Base-by-base conservation (phyloP, 2,888 invertebrate species). In the Sisyra nigra region DNA sequence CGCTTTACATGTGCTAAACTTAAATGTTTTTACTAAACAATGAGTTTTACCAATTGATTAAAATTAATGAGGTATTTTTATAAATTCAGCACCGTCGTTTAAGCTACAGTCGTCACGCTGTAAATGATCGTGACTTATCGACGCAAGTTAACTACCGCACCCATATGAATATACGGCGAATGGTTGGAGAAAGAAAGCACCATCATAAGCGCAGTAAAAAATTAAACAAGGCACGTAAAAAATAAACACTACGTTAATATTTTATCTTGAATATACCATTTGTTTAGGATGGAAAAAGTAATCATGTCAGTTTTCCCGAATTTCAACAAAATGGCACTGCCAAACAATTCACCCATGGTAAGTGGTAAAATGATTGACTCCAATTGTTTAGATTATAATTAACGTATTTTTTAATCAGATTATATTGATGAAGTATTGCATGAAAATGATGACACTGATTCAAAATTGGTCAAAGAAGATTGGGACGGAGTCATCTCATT, bases 91-190 rank as follows among this genome's bases (percentile, higher is more conserved):
- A 87, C 62, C 85, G 89, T 44, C 76, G 88, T 44, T 67, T 89
- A 53, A 88, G 88, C 66, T 91, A 91, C 69, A 88, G 88, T 59
- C 73, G 89, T 42, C 89, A 91, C 59, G 86, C 89, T 32, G 88
- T 91, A 41, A 83, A 88, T 60, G 89, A 91, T 60, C 71, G 81
- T 46, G 89, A 91, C 65, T 69, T 89, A 50, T 80, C 84, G 45
- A 87, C 83, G 32, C 86, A 85, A 70, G 71, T 75, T 57, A 88
- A 85, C 69, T 88, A 91, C 63, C 82, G 81, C 63, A 83, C 86
- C 65, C 88, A 88, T 62, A 83, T 86, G 77, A 89, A 89, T 58
- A 87, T 88, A 58, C 71, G 89, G 44, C 73, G 87, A 38, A 71
- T 91, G 62, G 82, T 89, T 44, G 88, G 86, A 48, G 87, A 88